Conservation (phyloP, 2,888 invertebrate genomes). For the Calephelis perditalis region DNA sequence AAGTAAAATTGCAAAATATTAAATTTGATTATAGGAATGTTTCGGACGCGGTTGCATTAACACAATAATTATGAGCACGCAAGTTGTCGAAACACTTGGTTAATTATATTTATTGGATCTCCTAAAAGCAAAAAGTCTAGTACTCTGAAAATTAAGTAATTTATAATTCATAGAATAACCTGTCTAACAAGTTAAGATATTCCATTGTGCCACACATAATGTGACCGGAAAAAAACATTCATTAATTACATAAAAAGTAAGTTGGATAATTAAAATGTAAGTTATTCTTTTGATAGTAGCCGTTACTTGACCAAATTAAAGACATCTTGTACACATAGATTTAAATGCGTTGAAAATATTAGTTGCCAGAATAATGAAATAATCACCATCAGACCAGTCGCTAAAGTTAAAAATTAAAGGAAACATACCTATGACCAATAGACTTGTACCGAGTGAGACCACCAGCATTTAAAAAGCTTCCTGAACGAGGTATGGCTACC, state of each 20-base stretch:
- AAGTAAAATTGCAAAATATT: slow-evolving; percentile 8
- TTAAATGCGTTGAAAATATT: not conserved
- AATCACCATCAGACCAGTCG: no score
- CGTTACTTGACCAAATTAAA: not conserved
- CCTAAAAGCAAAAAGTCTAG: slow-evolving; percentile 44
- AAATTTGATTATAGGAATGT: slow-evolving; percentile 52
- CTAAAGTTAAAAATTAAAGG: not conserved
- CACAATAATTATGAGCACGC: slow-evolving; percentile 58
- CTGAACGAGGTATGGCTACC: slow-evolving; percentile 90
- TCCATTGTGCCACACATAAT: slow-evolving; percentile 10
- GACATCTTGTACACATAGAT: not conserved
- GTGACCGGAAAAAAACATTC: not conserved
- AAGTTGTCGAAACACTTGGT: slow-evolving; percentile 56
- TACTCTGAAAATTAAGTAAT: slow-evolving; percentile 4
- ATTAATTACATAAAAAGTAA: no score
- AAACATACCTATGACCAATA: slow-evolving; percentile 79
- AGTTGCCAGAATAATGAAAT: not conserved
- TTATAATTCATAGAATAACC: not conserved
- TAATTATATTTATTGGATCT: slow-evolving; percentile 51
- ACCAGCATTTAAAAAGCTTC: slow-evolving; percentile 90
- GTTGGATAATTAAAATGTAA: no score
- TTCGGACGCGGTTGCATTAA: slow-evolving; percentile 59
- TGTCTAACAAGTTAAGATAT: slow-evolving; percentile 15
- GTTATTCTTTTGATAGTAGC: not conserved
- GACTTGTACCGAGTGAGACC: slow-evolving; percentile 87